Evolutionary conservation across 2,888 invertebrate genomes (phyloP), one percentile per base, ranked within the genome.

Genomic region (Pecten maximus): DNA sequence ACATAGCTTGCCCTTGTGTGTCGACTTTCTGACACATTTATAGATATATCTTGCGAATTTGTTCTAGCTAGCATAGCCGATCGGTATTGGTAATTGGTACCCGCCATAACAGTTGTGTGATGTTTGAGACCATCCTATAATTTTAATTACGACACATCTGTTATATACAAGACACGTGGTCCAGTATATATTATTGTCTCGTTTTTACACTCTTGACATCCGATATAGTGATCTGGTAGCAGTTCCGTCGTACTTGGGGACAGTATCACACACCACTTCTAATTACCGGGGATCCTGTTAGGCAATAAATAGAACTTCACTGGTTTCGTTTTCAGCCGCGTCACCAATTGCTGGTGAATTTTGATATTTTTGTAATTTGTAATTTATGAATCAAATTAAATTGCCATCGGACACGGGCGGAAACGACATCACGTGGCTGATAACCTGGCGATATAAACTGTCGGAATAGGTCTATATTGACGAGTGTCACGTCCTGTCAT

Each of bases 331-430:
- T 74, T 74, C 74, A 74, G 35, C 35, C 0, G 23, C 23, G 60
- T n/a, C 23, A 23, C 60, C n/a, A n/a, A 74, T 28, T 35, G 35
- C 23, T 35, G 74, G 74, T 74, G 74, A 74, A 74, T 74, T 74
- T 74, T 74, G 74, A 74, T 74, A 74, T 74, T 74, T 74, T 74
- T 35, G 54, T 74, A 74, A 74, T 74, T 74, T 74, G 74, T 74
- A 28, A 74, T 74, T 74, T 74, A 74, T 74, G 74, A 74, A 74
- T 74, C 74, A 74, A 74, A 74, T 74, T 74, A 74, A 74, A 74
- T 74, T 74, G 74, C 28, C 28, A 74, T 74, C 74, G 74, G 74
- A 74, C 28, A 8, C 35, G 74, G 74, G 74, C 74, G 74, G 74
- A 74, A 74, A 74, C 74, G 74, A 28, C 10, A 74, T 12, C 74